Conservation (phyloP, 2,797 vertebrate genomes). For the Xerus rutilus region DNA sequence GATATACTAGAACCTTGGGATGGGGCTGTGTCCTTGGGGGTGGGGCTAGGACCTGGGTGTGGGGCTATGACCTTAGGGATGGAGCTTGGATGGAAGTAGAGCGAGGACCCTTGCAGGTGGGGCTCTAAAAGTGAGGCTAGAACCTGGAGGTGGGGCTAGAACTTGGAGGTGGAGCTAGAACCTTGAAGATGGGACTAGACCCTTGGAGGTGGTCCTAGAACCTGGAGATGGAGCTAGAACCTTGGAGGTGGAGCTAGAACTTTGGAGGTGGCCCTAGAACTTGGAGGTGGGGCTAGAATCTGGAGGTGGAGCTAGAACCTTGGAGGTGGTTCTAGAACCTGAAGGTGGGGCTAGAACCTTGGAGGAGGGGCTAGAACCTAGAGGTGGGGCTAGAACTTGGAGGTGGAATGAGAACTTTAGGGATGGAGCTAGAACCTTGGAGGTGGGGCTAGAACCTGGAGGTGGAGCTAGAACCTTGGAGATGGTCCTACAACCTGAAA, state of each 20-base stretch:
- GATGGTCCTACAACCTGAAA: rapidly evolving
- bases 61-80: too few species aligned
- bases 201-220: background rate
- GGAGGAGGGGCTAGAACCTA: background rate
- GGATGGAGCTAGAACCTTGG: background rate
- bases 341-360: too few species aligned
- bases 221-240: too few species aligned
- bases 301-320: too few species aligned
- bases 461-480: background rate
- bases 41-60: too few species aligned
- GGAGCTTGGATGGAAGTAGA: background rate
- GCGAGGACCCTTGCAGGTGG: background rate
- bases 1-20: background rate
- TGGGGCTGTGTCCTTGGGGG: background rate
- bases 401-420: background rate
- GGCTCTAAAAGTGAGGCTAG: background rate
- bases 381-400: background rate
- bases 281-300: rapidly evolving
- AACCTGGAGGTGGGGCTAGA: background rate
- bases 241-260: too few species aligned
- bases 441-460: background rate
- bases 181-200: background rate
- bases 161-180: background rate
- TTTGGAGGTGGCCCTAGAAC: background rate
- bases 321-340: too few species aligned